phyloP scores from a whole-genome alignment of 2,888 invertebrate species.

The Cancer borealis region DNA sequence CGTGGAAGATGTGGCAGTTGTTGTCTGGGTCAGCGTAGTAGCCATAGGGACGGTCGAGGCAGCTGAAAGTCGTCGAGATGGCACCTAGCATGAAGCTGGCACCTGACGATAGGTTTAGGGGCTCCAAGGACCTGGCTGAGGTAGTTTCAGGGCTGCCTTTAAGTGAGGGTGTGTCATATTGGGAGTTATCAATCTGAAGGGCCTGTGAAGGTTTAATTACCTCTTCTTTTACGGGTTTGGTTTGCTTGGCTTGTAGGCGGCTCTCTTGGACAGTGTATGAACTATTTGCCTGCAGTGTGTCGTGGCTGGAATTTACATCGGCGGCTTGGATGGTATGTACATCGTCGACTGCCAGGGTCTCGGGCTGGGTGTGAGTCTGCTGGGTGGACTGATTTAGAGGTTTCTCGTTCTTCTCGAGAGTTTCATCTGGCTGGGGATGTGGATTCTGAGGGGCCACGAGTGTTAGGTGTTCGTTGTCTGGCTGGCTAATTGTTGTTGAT shows the following conservation, averaged over 20 bases:
- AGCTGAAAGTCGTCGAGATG: conserved; percentile 60
- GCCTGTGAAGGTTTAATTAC: background rate
- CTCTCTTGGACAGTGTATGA: background rate
- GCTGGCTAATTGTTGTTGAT: background rate
- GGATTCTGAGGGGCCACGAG: background rate
- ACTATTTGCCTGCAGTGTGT: background rate
- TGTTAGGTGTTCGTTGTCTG: background rate
- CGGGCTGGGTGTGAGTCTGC: background rate
- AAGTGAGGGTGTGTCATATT: background rate
- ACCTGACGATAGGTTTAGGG: conserved; percentile 47
- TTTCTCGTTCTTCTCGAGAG: background rate
- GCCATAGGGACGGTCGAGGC: conserved; percentile 57
- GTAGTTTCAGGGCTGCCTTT: background rate
- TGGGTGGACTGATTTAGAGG: background rate
- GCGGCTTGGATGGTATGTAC: background rate
- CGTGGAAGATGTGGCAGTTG: conserved; percentile 58
- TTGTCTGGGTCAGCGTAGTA: conserved; percentile 65
- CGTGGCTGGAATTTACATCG: background rate
- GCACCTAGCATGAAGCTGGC: conserved; percentile 49
- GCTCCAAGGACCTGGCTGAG: background rate
- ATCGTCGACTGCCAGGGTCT: background rate
- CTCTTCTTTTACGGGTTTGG: background rate
- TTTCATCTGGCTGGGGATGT: background rate
- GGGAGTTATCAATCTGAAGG: background rate
- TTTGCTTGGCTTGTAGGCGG: background rate